Conservation (phyloP, 2,797 vertebrate genomes). For the Protonibea diacanthus region DNA sequence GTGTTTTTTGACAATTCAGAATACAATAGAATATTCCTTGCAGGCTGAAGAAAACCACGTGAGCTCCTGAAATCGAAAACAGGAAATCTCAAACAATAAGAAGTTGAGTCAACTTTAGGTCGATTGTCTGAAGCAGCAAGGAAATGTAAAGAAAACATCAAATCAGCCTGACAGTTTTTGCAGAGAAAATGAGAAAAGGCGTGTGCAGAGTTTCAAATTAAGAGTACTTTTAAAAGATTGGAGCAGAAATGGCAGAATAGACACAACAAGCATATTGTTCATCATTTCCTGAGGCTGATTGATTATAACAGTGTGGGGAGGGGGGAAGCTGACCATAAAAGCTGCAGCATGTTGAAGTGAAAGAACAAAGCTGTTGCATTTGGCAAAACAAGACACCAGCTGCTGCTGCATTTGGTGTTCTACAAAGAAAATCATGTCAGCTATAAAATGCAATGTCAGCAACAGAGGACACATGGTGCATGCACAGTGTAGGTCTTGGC, state of each 20-base stretch:
- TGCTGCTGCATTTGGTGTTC: conserved; percentile 49
- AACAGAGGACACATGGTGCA: not conserved
- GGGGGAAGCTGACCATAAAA: conserved; percentile 47
- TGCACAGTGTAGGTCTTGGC: not conserved
- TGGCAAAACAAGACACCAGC: conserved; percentile 70
- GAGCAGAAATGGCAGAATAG: conserved; percentile 66
- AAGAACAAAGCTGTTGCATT: conserved; percentile 78
- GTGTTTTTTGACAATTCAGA: conserved; percentile 4
- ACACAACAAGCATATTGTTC: conserved; percentile 86
- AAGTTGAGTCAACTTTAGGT: conserved; percentile 73
- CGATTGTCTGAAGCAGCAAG: conserved; percentile 75
- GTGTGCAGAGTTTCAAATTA: conserved; percentile 42
- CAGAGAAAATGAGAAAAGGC: conserved; percentile 61
- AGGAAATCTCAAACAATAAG: conserved; percentile 87
- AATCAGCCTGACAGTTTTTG: conserved; percentile 55
- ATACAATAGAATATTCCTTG: conserved; percentile 29
- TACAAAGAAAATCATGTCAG: conserved; percentile 24
- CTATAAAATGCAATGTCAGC: conserved; percentile 19
- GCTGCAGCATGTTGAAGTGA: conserved; percentile 67
- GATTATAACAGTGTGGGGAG: conserved; percentile 44
- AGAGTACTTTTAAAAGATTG: conserved; percentile 58
- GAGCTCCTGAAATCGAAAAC: conserved; percentile 78
- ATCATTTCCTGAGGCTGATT: conserved; percentile 76
- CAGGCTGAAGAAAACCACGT: conserved; percentile 40
- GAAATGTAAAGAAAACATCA: conserved; percentile 80